phyloP scores from a whole-genome alignment of 2,888 invertebrate species.

The Coleophora flavipennella region DNA sequence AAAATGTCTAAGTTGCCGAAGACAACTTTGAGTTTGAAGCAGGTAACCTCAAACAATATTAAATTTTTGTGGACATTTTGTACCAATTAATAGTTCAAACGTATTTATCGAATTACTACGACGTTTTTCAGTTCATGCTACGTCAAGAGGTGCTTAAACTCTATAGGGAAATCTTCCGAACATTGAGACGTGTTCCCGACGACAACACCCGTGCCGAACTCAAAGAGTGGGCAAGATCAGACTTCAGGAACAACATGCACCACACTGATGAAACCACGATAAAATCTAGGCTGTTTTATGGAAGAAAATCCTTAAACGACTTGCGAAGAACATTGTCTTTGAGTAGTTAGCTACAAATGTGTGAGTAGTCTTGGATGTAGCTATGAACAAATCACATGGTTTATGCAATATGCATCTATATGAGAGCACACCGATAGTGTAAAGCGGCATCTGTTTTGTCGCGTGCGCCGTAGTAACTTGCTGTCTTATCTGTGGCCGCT shows the following conservation, averaged over 20 bases:
- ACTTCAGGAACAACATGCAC: slow-evolving; percentile 80
- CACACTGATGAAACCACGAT: slow-evolving; percentile 82
- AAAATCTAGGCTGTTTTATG: slow-evolving; percentile 80
- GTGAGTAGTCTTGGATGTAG: too few relatives aligned
- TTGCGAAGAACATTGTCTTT: slow-evolving; percentile 75
- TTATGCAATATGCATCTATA: too few relatives aligned
- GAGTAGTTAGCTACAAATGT: slow-evolving; percentile 29
- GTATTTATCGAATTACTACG: too few relatives aligned
- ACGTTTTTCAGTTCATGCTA: slow-evolving; percentile 85
- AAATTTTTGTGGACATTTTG: too few relatives aligned
- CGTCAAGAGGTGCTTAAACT: slow-evolving; percentile 84
- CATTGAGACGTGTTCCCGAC: slow-evolving; percentile 78
- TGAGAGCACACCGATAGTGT: too few relatives aligned
- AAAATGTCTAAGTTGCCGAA: slow-evolving; percentile 51
- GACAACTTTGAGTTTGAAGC: slow-evolving; percentile 71
- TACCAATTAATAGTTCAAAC: too few relatives aligned
- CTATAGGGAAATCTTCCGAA: slow-evolving; percentile 81
- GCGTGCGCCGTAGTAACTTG: too few relatives aligned
- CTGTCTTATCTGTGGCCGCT: too few relatives aligned
- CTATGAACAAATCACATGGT: too few relatives aligned
- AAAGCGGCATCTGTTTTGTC: too few relatives aligned
- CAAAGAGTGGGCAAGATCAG: slow-evolving; percentile 79
- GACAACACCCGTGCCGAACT: slow-evolving; percentile 75
- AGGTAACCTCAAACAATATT: slow-evolving; percentile 59
- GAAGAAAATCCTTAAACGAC: slow-evolving; percentile 78